Conservation (phyloP, 2,113 vertebrate species). For the Promerops cafer region DNA sequence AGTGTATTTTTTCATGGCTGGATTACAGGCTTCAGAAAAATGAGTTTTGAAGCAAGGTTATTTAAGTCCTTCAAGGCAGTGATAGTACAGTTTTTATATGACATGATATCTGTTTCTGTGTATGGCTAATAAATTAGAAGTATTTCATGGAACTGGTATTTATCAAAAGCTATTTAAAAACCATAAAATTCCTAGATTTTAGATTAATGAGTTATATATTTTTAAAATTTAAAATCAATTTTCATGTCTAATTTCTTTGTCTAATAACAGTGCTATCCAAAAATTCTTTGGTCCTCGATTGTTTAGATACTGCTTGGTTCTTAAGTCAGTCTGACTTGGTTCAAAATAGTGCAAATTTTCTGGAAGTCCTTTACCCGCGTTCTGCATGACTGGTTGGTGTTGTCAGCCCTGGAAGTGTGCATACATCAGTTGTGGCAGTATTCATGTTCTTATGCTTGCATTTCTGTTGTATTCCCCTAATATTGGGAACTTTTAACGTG, state of each 20-base stretch:
- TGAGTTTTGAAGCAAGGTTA: not conserved
- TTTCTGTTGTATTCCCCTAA: not conserved
- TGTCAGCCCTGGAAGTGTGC: not conserved
- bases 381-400: not conserved
- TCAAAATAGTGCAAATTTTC: not conserved
- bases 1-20: not conserved
- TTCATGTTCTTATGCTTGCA: not conserved
- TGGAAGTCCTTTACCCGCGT: not conserved
- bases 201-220: not conserved
- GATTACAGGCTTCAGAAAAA: not conserved
- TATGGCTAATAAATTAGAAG: not conserved
- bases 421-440: not conserved
- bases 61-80: not conserved
- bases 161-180: not conserved
- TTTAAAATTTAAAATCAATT: not conserved
- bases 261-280: not conserved
- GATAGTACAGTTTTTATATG: not conserved
- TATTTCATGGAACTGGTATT: not conserved
- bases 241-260: not conserved
- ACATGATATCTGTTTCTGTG: not conserved
- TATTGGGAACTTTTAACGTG: not conserved
- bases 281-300: not conserved
- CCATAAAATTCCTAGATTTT: not conserved
- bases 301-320: not conserved
- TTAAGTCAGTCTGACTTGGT: not conserved